These are phyloP conservation scores for Drosophila arizonae DNA, from an alignment of 1,140 invertebrate species.

Conservation along the genomic window DNA sequence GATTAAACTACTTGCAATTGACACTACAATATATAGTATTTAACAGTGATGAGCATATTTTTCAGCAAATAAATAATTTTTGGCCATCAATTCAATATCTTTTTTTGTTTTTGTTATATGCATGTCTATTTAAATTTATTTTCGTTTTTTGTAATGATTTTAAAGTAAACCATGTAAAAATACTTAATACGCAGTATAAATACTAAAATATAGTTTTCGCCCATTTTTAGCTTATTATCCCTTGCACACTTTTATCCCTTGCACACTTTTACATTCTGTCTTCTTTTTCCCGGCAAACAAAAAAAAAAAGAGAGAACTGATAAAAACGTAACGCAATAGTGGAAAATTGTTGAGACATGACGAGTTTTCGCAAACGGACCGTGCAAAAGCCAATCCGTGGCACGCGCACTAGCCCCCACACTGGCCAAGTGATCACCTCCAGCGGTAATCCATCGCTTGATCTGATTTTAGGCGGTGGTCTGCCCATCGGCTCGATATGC, in stretches of 20 bases:
- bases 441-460: constrained; percentile 89
- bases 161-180: not conserved
- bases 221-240: constrained; percentile 34
- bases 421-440: constrained; percentile 88
- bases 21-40: no score
- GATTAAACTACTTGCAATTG: no score
- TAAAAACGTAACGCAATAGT: constrained; percentile 48
- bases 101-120: not conserved
- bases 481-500: constrained; percentile 85
- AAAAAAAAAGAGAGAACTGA: constrained; percentile 36
- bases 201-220: constrained; percentile 2
- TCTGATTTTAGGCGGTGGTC: constrained; percentile 86
- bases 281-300: constrained; percentile 56
- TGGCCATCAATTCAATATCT: not conserved
- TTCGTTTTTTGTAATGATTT: not conserved
- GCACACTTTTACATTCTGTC: constrained; percentile 31
- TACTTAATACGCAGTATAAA: not conserved
- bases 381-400: constrained; percentile 84
- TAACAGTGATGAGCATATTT: not conserved
- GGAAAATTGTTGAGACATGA: constrained; percentile 61
- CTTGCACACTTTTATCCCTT: constrained; percentile 8
- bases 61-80: no score
- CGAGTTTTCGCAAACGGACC: constrained; percentile 81
- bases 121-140: not conserved
- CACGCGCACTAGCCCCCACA: constrained; percentile 86